Conservation (phyloP, 2,797 vertebrate species). For the Chrysolophus pictus region DNA sequence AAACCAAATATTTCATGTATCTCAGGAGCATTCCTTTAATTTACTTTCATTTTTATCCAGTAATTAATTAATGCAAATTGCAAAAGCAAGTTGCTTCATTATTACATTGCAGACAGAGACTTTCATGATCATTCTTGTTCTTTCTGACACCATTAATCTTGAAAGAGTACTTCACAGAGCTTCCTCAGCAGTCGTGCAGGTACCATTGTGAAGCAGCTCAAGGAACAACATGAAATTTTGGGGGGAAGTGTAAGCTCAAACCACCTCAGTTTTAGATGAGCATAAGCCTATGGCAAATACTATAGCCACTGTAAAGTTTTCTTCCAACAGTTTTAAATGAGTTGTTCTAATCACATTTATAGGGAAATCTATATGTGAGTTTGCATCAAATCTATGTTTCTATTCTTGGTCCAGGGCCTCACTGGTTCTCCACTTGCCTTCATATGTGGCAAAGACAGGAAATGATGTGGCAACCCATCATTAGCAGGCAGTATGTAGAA, state of each 20-base stretch:
- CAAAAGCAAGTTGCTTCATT: not conserved
- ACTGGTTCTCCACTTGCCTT: not conserved
- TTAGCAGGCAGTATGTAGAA: not conserved
- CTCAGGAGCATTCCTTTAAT: not conserved
- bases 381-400: not conserved
- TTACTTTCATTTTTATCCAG: constrained; percentile 23
- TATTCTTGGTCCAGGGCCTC: not conserved
- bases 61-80: constrained; percentile 6
- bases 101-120: not conserved
- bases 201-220: not conserved
- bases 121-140: not conserved
- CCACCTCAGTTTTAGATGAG: not conserved
- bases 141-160: not conserved
- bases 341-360: not conserved
- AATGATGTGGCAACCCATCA: not conserved
- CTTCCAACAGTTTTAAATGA: not conserved
- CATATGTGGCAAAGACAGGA: accelerated
- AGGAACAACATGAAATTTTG: not conserved
- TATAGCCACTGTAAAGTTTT: not conserved
- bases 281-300: not conserved
- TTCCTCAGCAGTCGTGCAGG: not conserved
- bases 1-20: not conserved
- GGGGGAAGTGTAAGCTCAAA: not conserved
- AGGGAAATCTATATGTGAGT: not conserved
- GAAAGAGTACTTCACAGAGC: not conserved